Evolutionary conservation across 2,113 vertebrate species (phyloP).

Genomic region (Xiphorhynchus elegans): DNA sequence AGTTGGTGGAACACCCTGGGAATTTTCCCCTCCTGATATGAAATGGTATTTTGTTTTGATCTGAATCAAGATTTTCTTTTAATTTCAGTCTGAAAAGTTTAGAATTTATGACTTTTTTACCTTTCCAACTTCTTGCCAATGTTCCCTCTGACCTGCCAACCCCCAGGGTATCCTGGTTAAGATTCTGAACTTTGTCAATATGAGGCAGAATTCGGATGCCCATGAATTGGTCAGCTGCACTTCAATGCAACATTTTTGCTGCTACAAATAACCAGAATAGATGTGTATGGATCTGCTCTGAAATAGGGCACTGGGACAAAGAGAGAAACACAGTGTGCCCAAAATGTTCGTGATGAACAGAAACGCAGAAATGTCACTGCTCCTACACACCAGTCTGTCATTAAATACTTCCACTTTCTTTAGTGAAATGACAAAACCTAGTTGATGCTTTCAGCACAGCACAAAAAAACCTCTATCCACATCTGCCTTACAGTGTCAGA

Average conservation of each 20-base stretch:
- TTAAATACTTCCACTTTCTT: constrained; percentile 38
- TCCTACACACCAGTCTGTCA: constrained; percentile 33
- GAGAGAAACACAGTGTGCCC: background rate
- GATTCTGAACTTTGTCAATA: background rate
- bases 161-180: background rate
- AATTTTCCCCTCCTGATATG: background rate
- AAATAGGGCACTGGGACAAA: constrained; percentile 8
- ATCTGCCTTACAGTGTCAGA: background rate
- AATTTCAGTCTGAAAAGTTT: background rate
- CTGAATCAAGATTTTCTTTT: background rate
- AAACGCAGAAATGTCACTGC: constrained; percentile 45
- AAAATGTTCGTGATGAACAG: background rate
- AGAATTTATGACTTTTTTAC: background rate
- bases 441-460: background rate
- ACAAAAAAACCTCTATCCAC: background rate
- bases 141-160: background rate
- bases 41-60: constrained; percentile 8
- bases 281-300: background rate
- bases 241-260: background rate
- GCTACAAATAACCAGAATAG: background rate
- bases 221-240: background rate
- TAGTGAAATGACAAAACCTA: background rate
- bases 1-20: constrained; percentile 42
- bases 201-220: background rate
- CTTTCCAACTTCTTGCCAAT: background rate